Evolutionary conservation across 2,888 invertebrate species (phyloP).

Genomic region (Mesoligia furuncula): DNA sequence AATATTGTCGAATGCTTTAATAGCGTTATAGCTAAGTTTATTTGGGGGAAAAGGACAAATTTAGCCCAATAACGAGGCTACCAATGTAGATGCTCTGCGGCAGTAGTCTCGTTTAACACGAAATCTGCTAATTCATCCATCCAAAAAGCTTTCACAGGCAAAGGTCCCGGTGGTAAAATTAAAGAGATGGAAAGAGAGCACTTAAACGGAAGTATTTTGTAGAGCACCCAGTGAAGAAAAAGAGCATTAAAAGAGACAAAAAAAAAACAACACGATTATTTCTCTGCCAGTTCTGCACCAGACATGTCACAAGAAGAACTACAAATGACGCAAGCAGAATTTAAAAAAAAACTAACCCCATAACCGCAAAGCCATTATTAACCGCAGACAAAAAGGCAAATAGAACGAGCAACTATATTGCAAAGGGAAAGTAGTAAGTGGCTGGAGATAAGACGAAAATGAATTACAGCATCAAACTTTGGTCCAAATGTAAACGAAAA

Average conservation of each 20-base stretch:
- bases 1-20: no score
- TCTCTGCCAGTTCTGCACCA: slow-evolving; percentile 8
- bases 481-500: no score
- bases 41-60: neutral
- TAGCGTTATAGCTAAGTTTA: no score
- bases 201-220: neutral
- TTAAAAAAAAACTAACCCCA: no score
- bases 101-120: neutral
- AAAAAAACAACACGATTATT: slow-evolving; percentile 12
- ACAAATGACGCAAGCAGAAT: neutral
- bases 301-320: slow-evolving; percentile 2
- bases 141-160: neutral
- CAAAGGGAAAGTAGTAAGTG: no score
- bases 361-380: no score
- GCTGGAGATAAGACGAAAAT: no score
- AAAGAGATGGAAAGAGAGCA: neutral
- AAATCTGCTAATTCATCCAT: neutral
- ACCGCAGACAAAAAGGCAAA: slow-evolving; percentile 5
- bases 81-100: neutral
- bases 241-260: neutral
- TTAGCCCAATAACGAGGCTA: neutral
- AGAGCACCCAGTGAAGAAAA: slow-evolving; percentile 4
- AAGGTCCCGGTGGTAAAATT: neutral
- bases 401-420: neutral
- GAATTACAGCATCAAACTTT: neutral